Conservation (phyloP, 2,113 vertebrate genomes). For the Solenodon paradoxus region DNA sequence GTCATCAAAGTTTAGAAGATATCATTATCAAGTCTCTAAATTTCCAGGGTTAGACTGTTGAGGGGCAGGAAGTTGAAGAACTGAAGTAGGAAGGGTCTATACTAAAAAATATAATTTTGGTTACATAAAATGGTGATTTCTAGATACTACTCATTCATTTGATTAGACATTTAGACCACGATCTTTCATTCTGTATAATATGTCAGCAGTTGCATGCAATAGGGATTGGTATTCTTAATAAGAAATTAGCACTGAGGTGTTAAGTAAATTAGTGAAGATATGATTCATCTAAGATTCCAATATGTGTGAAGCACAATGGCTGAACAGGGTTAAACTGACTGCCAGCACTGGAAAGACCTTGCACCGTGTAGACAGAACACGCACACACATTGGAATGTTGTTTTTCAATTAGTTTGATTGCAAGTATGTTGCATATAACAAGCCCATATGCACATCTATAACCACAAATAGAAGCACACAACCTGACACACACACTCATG, state of each 20-base stretch:
- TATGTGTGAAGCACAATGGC: fast-evolving
- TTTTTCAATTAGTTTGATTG: background rate
- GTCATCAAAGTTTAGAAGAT: background rate
- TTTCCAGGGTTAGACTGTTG: background rate
- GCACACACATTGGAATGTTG: background rate
- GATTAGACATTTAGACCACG: background rate
- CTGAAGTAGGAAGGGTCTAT: background rate
- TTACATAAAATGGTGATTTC: background rate
- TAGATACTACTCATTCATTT: no score
- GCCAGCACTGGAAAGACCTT: background rate
- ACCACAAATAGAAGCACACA: background rate
- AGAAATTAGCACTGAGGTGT: background rate
- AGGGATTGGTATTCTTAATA: background rate
- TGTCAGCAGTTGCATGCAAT: background rate
- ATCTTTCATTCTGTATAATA: background rate
- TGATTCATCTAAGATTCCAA: background rate
- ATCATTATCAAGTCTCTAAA: background rate
- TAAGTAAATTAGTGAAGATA: background rate
- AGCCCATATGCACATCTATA: background rate
- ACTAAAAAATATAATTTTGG: background rate
- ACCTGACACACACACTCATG: background rate
- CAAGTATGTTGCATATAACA: background rate
- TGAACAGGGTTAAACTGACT: background rate
- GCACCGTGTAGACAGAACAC: background rate
- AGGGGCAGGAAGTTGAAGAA: background rate